Percentiles rank a stretch among this genome's conserved stretches.
Conservation (phyloP, 2,888 invertebrate genomes). For the Eupithecia subfuscata region DNA sequence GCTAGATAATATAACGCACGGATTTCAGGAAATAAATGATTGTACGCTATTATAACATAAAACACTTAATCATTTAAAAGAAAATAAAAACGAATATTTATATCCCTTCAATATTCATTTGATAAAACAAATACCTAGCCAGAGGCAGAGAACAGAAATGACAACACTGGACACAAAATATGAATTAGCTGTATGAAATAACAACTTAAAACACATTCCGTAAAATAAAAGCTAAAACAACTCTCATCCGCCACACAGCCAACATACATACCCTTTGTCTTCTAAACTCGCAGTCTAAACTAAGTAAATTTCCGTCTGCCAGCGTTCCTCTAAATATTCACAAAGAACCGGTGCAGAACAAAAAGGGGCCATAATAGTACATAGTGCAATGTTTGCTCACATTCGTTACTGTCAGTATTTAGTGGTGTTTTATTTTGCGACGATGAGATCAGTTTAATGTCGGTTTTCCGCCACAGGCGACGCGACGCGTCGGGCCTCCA, state of each 20-base stretch:
- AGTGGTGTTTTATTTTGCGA: slow-evolving; percentile 60
- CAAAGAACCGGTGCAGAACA: slow-evolving; percentile 26
- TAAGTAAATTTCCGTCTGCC: slow-evolving; percentile 34
- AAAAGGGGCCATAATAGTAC: slow-evolving; percentile 27
- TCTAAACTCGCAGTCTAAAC: slow-evolving; percentile 28
- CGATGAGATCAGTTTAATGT: slow-evolving; percentile 66
- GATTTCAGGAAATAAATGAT: neutral
- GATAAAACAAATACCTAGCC: neutral
- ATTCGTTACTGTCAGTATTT: slow-evolving; percentile 47
- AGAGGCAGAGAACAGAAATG: neutral
- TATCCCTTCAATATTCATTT: neutral
- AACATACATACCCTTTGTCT: slow-evolving; percentile 27
- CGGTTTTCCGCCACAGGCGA: slow-evolving; percentile 50
- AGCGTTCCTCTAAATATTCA: slow-evolving; percentile 28
- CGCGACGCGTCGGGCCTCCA: slow-evolving; percentile 50
- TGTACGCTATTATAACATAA: neutral
- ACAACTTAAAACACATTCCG: neutral
- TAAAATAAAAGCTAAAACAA: slow-evolving; percentile 13
- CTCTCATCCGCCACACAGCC: slow-evolving; percentile 3
- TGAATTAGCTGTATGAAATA: neutral
- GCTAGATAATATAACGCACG: neutral
- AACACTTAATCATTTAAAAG: neutral
- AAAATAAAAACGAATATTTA: neutral
- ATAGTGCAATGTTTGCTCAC: slow-evolving; percentile 40
- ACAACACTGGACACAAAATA: neutral